Conservation (phyloP, 2,797 vertebrate species). For the Sciaenops ocellatus region DNA sequence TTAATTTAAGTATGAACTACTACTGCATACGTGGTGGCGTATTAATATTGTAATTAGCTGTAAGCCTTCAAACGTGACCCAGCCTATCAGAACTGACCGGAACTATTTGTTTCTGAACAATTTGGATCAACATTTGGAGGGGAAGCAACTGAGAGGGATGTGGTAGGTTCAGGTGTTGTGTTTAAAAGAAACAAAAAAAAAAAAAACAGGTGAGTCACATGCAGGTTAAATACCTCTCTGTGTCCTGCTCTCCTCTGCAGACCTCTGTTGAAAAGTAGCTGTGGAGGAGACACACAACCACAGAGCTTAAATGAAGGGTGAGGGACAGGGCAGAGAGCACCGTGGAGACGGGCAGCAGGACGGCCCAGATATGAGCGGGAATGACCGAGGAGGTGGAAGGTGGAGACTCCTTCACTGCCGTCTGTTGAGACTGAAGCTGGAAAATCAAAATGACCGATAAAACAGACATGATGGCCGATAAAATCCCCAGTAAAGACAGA, state of each 20-base stretch:
- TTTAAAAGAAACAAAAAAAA: background rate
- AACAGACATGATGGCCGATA: slow-evolving; percentile 90
- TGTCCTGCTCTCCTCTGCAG: slow-evolving; percentile 83
- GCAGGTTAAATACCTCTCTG: slow-evolving; percentile 85
- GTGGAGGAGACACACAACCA: slow-evolving; percentile 91
- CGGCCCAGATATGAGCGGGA: slow-evolving; percentile 76
- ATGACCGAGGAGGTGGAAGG: slow-evolving; percentile 62
- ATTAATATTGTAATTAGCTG: background rate
- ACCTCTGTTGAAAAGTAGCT: slow-evolving; percentile 89
- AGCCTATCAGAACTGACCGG: slow-evolving; percentile 11
- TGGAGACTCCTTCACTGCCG: slow-evolving; percentile 69
- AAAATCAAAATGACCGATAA: slow-evolving; percentile 91
- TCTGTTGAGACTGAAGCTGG: slow-evolving; percentile 87
- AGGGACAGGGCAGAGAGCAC: slow-evolving; percentile 90
- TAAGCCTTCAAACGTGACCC: background rate
- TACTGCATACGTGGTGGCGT: background rate
- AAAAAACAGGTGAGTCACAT: background rate
- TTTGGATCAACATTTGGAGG: background rate
- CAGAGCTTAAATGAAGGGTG: slow-evolving; percentile 88
- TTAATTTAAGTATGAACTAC: too few relatives aligned
- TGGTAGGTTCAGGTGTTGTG: background rate
- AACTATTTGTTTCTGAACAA: slow-evolving; percentile 9
- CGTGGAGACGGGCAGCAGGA: slow-evolving; percentile 86
- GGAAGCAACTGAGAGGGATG: background rate
- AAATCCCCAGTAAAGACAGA: slow-evolving; percentile 83